Evolutionary conservation across 2,113 vertebrate genomes (phyloP).

Genomic region (Sceloporus undulatus): DNA sequence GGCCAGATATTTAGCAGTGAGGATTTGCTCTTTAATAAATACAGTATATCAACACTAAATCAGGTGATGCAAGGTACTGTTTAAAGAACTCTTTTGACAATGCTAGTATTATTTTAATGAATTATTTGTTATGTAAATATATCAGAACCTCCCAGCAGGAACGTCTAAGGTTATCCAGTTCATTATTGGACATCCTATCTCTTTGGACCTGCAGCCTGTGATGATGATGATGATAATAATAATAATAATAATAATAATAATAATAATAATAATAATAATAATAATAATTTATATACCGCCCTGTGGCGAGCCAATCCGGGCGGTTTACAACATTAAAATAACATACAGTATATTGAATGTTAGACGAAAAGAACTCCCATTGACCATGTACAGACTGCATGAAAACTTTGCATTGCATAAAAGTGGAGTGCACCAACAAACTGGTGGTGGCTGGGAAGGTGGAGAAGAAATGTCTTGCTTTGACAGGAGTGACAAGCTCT

Average conservation of each 20-base stretch:
- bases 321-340: too few relatives aligned
- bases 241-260: too few relatives aligned
- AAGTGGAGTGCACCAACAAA: background rate
- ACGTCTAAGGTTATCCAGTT: background rate
- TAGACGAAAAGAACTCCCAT: background rate
- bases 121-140: background rate
- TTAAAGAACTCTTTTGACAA: background rate
- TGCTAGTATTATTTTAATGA: background rate
- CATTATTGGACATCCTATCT: background rate
- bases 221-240: too few relatives aligned
- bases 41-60: background rate
- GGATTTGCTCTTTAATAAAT: constrained; percentile 3
- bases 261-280: too few relatives aligned
- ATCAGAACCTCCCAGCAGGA: background rate
- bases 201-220: background rate
- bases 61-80: background rate
- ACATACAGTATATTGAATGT: background rate
- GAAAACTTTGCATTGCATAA: constrained; percentile 1
- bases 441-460: background rate
- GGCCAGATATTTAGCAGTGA: background rate
- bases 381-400: background rate
- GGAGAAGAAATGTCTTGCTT: background rate
- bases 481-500: background rate
- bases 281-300: too few relatives aligned
- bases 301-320: too few relatives aligned